Conservation (phyloP, 2,113 vertebrate species). For the Rhabdomys dilectus region DNA sequence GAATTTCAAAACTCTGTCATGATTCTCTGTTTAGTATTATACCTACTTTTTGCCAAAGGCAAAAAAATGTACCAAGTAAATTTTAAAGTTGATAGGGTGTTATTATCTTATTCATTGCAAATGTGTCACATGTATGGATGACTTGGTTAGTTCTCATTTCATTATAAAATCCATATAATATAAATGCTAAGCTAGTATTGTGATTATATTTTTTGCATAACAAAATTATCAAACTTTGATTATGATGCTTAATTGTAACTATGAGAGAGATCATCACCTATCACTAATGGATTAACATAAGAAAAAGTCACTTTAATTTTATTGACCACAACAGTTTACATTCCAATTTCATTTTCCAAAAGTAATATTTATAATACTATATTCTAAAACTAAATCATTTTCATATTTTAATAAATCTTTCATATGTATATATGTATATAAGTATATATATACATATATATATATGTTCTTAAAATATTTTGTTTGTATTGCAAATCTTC, state of each 20-base stretch:
- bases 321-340: not conserved
- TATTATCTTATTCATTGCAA: constrained; percentile 83
- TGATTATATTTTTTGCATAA: not conserved
- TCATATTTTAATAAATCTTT: not conserved
- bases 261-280: not conserved
- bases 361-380: not conserved
- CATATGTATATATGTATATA: not conserved
- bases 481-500: not conserved
- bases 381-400: constrained; percentile 6
- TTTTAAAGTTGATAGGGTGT: constrained; percentile 82
- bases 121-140: constrained; percentile 73
- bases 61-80: constrained; percentile 67
- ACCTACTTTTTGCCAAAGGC: constrained; percentile 79
- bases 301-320: not conserved
- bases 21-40: constrained; percentile 82
- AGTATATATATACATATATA: not conserved
- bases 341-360: not conserved
- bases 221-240: not conserved
- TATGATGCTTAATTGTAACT: not conserved
- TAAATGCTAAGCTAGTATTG: not conserved
- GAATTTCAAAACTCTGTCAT: constrained; percentile 84
- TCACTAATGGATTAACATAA: not conserved
- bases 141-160: constrained; percentile 63
- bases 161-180: constrained; percentile 59
- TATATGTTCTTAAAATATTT: not conserved